Evolutionary conservation across 2,797 vertebrate species (phyloP).

Genomic region (Furcifer pardalis): DNA sequence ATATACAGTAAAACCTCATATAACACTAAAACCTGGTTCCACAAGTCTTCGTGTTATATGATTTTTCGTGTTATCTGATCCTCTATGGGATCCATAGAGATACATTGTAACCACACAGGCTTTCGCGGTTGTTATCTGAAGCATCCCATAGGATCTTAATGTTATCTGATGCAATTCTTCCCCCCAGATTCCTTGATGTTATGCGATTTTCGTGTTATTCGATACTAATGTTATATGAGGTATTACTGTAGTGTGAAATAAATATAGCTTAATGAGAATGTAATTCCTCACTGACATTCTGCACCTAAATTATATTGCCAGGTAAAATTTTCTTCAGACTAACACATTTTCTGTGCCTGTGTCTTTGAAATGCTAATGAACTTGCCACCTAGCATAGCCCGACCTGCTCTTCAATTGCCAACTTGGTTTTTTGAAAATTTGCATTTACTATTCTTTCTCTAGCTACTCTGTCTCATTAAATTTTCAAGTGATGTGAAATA

Average conservation of each 20-base stretch:
- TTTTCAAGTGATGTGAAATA: slow-evolving; percentile 31
- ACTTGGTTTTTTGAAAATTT: slow-evolving; percentile 11
- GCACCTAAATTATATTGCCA: not conserved
- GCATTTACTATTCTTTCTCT: slow-evolving; percentile 14
- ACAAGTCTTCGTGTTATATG: too few relatives aligned
- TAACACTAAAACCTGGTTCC: too few relatives aligned
- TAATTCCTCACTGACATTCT: not conserved
- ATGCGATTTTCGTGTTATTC: too few relatives aligned
- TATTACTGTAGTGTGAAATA: not conserved
- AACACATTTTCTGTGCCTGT: not conserved
- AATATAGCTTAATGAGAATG: not conserved
- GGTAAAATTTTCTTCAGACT: slow-evolving; percentile 7
- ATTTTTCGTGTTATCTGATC: too few relatives aligned
- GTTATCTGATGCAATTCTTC: too few relatives aligned
- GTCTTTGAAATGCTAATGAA: slow-evolving; percentile 33
- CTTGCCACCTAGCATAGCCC: slow-evolving; percentile 15
- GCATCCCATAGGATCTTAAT: too few relatives aligned
- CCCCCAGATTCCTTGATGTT: too few relatives aligned
- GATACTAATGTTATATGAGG: too few relatives aligned
- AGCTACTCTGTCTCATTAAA: slow-evolving; percentile 28
- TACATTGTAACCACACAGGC: too few relatives aligned
- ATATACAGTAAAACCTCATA: too few relatives aligned
- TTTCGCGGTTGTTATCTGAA: too few relatives aligned
- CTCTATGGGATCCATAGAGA: too few relatives aligned
- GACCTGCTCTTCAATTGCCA: slow-evolving; percentile 17